These are phyloP conservation scores for Oophaga pumilio DNA, from an alignment of 2,113 vertebrate genomes.

Conservation along the genomic window DNA sequence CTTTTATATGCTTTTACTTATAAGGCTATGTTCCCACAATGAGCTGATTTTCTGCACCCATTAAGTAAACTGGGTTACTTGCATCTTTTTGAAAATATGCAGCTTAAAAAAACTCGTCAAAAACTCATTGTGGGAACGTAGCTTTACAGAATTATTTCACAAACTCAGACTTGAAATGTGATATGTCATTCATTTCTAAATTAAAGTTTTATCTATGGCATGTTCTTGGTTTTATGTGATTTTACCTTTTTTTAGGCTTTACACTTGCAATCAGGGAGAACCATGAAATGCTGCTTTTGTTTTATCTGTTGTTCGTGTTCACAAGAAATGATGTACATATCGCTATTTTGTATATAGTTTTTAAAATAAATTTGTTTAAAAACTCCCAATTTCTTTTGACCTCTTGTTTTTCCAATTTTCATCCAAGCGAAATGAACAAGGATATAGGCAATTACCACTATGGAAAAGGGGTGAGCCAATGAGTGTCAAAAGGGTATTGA, in stretches of 20 bases:
- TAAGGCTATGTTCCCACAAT: too few species aligned
- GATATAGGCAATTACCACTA: too few species aligned
- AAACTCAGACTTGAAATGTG: neutral
- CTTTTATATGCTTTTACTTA: neutral
- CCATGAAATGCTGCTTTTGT: neutral
- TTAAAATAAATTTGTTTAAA: constrained; percentile 14
- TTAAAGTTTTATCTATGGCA: neutral
- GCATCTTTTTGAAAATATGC: too few species aligned
- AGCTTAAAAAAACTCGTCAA: too few species aligned
- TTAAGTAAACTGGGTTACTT: too few species aligned
- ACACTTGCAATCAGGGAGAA: neutral
- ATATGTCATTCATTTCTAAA: neutral
- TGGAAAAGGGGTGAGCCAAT: too few species aligned
- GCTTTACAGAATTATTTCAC: neutral
- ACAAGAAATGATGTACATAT: neutral
- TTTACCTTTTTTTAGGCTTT: neutral
- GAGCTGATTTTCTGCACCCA: too few species aligned
- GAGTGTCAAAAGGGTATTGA: too few species aligned
- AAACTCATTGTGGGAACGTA: too few species aligned
- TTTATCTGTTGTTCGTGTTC: neutral
- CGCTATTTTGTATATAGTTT: neutral
- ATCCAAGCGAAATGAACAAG: too few species aligned
- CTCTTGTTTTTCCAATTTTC: neutral
- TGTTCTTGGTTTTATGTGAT: neutral
- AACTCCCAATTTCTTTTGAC: neutral